Evolutionary conservation across 1,140 invertebrate genomes (phyloP).

Genomic region (Trinorchestia longiramus): DNA sequence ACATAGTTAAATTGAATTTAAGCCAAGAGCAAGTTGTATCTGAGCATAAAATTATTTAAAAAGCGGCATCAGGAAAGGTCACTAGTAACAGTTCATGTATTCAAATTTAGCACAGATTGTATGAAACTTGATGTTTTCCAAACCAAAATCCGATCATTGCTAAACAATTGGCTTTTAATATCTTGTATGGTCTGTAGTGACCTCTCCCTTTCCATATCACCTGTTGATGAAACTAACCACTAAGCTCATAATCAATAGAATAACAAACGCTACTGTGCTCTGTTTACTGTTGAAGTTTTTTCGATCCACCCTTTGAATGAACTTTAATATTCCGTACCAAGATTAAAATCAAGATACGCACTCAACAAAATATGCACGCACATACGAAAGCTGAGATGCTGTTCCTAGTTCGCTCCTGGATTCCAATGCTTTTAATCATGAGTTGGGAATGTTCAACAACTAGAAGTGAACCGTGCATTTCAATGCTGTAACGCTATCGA

Average conservation of each 20-base stretch:
- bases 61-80: neutral
- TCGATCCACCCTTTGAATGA: neutral
- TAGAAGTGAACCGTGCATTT: neutral
- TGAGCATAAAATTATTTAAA: neutral
- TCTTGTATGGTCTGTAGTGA: neutral
- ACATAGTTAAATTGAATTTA: neutral
- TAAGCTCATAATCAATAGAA: neutral
- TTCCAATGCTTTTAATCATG: neutral
- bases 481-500: neutral
- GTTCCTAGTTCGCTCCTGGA: neutral
- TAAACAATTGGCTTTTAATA: neutral
- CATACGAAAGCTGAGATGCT: neutral
- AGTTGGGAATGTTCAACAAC: neutral
- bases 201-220: neutral
- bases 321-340: neutral
- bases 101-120: neutral
- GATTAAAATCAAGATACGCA: neutral
- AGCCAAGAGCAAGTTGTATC: neutral
- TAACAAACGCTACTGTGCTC: neutral
- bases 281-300: neutral
- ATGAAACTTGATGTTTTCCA: neutral
- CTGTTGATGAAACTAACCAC: neutral
- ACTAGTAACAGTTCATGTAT: neutral
- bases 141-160: neutral
- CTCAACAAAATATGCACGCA: neutral